phyloP scores from a whole-genome alignment of 2,888 invertebrate species.

The Agrilus mali region DNA sequence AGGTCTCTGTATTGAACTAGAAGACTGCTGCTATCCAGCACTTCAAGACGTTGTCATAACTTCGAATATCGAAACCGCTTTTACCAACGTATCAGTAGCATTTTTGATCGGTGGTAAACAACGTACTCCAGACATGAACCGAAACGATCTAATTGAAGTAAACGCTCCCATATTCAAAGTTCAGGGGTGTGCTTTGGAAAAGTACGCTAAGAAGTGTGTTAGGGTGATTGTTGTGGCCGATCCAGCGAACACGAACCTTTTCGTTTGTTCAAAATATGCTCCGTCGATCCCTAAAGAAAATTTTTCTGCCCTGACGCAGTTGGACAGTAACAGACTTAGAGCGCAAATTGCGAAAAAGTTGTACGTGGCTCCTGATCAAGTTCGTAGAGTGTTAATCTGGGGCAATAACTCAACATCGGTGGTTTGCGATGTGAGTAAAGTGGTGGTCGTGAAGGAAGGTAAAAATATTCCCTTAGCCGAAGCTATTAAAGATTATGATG shows the following conservation, averaged over 20 bases:
- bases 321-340: constrained; percentile 90
- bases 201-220: constrained; percentile 76
- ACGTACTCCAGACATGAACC: constrained; percentile 87
- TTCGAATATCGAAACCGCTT: constrained; percentile 71
- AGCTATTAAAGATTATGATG: constrained; percentile 61
- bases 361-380: constrained; percentile 49
- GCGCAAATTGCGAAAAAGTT: constrained; percentile 62
- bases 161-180: constrained; percentile 93
- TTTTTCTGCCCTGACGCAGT: constrained; percentile 87
- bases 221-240: constrained; percentile 92
- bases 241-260: constrained; percentile 92
- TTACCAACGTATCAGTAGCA: constrained; percentile 83
- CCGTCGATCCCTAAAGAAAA: constrained; percentile 85
- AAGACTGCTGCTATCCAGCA: constrained; percentile 81
- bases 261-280: constrained; percentile 86
- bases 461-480: constrained; percentile 45
- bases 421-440: constrained; percentile 76
- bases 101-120: constrained; percentile 95
- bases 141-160: constrained; percentile 88
- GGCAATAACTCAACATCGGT: constrained; percentile 96
- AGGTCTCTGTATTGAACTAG: constrained; percentile 89
- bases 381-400: constrained; percentile 87
- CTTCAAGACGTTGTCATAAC: constrained; percentile 70
- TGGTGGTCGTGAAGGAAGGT: constrained; percentile 42
- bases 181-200: constrained; percentile 81